Evolutionary conservation across 1,140 invertebrate genomes (phyloP).

Genomic region (Bombus confusus): DNA sequence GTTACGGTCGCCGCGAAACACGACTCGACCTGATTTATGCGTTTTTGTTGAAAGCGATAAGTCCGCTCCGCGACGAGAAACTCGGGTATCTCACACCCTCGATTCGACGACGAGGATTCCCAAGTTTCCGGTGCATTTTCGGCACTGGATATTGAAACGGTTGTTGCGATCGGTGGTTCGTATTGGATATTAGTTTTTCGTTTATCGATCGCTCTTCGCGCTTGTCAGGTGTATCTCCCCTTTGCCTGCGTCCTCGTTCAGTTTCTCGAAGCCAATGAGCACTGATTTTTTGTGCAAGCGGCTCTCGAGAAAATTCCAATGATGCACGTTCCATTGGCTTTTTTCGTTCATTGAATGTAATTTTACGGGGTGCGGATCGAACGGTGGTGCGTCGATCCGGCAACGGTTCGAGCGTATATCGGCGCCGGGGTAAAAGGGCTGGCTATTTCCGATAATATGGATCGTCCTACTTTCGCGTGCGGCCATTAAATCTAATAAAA

Average conservation of each 20-base stretch:
- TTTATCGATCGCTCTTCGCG: neutral
- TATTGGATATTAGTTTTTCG: too few species aligned
- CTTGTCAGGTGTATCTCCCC: neutral
- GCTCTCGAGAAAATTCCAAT: neutral
- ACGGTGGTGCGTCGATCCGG: conserved; percentile 20
- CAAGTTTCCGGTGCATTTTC: neutral
- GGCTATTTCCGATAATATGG: conserved; percentile 55
- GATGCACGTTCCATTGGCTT: conserved; percentile 27
- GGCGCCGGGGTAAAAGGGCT: conserved; percentile 24
- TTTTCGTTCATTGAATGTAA: conserved; percentile 38
- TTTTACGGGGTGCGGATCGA: conserved; percentile 45
- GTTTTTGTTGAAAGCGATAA: conserved; percentile 47
- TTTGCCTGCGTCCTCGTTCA: too few species aligned
- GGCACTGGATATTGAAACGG: neutral
- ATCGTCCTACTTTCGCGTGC: conserved; percentile 43
- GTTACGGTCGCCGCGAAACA: conserved; percentile 27
- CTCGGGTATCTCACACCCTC: neutral
- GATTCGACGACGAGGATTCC: neutral
- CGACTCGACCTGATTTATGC: conserved; percentile 50
- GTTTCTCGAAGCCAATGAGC: neutral
- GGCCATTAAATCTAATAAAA: conserved; percentile 51
- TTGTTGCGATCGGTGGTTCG: neutral
- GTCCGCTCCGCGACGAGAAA: conserved; percentile 5
- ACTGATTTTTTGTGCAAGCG: neutral
- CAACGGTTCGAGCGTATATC: neutral